A percentile compares a stretch with the other conserved stretches of the same genome.
Evolutionary conservation across 2,113 vertebrate genomes (phyloP).

Genomic region (Petrocephalus microphthalmus): DNA sequence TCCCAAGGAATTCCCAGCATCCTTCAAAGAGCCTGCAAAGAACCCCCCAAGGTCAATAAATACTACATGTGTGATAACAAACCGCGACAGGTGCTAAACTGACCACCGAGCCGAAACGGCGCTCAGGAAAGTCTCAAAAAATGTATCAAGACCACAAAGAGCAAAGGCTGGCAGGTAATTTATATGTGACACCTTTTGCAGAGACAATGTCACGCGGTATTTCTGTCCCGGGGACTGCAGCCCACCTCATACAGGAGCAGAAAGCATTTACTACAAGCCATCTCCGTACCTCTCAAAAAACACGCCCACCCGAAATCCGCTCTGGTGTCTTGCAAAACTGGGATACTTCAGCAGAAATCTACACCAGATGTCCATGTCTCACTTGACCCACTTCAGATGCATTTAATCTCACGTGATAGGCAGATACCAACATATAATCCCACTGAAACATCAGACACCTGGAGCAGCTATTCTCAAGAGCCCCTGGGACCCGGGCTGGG

Average conservation of each 20-base stretch:
- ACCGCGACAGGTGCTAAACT: neutral
- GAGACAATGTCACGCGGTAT: neutral
- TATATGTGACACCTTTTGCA: neutral
- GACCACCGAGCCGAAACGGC: neutral
- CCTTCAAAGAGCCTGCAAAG: neutral
- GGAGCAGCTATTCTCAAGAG: neutral
- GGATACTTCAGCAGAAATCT: neutral
- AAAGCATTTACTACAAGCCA: conserved; percentile 17
- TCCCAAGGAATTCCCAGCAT: neutral
- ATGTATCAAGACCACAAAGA: neutral
- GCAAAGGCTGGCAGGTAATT: neutral
- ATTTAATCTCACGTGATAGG: neutral
- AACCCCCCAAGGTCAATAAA: neutral
- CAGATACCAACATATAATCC: neutral
- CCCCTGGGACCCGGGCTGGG: neutral
- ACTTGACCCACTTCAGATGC: neutral
- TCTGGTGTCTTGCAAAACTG: neutral
- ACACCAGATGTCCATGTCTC: neutral
- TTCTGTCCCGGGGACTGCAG: conserved; percentile 17
- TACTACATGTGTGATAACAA: neutral
- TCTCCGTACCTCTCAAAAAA: neutral
- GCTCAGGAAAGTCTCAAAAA: neutral
- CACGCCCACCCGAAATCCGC: too few species aligned
- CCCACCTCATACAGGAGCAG: conserved; percentile 19
- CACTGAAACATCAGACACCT: neutral